These are phyloP conservation scores for Istiophorus platypterus DNA, from an alignment of 2,113 vertebrate species.

Conservation along the genomic window DNA sequence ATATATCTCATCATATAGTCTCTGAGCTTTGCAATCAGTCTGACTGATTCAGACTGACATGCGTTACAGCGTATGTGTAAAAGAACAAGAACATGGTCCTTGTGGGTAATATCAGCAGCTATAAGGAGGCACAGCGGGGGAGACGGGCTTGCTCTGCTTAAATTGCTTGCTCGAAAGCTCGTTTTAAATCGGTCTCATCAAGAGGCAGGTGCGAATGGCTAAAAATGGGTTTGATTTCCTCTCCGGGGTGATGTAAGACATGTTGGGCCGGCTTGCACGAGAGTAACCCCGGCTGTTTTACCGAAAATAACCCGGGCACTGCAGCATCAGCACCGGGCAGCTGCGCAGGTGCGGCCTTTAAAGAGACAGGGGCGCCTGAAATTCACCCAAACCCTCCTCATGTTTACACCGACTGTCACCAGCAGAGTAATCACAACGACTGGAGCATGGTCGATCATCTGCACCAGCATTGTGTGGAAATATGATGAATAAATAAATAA, in stretches of 20 bases:
- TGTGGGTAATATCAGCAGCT: background rate
- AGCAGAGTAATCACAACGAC: background rate
- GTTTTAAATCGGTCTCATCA: constrained; percentile 63
- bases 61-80: background rate
- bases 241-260: constrained; percentile 81
- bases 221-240: constrained; percentile 71
- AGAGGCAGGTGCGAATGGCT: constrained; percentile 59
- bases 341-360: constrained; percentile 86
- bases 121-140: background rate
- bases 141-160: background rate
- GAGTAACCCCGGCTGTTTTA: constrained; percentile 85
- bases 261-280: constrained; percentile 81
- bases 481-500: too few species aligned
- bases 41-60: background rate
- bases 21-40: background rate
- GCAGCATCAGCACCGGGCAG: constrained; percentile 87
- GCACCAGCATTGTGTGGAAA: background rate
- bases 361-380: constrained; percentile 73
- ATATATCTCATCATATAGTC: background rate
- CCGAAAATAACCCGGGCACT: constrained; percentile 89
- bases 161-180: constrained; percentile 19
- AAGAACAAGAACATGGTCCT: background rate
- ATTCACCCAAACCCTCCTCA: constrained; percentile 19
- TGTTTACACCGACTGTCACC: constrained; percentile 51
- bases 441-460: background rate